phyloP scores from a whole-genome alignment of 2,888 invertebrate species.

The Meghimatium bilineatum region DNA sequence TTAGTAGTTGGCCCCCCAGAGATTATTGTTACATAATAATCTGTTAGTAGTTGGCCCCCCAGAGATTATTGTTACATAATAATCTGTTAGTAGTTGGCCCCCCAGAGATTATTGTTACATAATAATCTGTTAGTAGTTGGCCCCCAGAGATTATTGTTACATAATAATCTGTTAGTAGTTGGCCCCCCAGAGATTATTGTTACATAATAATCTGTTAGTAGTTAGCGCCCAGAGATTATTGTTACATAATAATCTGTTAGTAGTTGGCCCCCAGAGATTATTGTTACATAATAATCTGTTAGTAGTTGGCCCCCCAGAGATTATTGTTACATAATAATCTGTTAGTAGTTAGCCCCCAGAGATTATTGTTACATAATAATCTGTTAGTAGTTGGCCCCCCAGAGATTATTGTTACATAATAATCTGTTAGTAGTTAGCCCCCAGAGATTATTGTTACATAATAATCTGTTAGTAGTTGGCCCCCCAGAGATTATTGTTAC shows the following conservation, averaged over 20 bases:
- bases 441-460: not conserved
- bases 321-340: not conserved
- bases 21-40: too few relatives aligned
- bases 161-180: not conserved
- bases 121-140: too few relatives aligned
- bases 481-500: not conserved
- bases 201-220: not conserved
- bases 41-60: too few relatives aligned
- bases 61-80: too few relatives aligned
- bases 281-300: not conserved
- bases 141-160: not conserved
- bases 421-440: too few relatives aligned
- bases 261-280: not conserved
- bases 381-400: not conserved
- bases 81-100: too few relatives aligned
- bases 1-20: too few relatives aligned
- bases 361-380: not conserved
- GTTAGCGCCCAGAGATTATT: not conserved
- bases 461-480: not conserved
- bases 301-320: not conserved
- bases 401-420: too few relatives aligned
- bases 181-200: not conserved
- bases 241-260: too few relatives aligned
- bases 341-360: not conserved
- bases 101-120: too few relatives aligned